Conservation (phyloP, 1,140 invertebrate species). For the Drosophila rhopaloa region DNA sequence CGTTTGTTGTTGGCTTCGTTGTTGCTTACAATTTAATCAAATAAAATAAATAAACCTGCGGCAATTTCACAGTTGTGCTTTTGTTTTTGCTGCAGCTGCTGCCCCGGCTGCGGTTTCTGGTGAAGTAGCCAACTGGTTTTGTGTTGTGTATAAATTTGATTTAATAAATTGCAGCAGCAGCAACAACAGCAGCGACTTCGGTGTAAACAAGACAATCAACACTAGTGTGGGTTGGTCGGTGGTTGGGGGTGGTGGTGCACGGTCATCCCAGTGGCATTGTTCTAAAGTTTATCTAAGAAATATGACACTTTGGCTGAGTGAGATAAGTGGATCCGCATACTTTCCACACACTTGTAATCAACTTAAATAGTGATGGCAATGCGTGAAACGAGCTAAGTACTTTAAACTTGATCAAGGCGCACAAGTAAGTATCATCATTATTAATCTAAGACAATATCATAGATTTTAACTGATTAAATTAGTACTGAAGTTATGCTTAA, state of each 20-base stretch:
- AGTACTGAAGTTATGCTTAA: background rate
- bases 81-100: conserved; percentile 48
- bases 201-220: conserved; percentile 81
- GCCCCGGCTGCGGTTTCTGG: conserved; percentile 9
- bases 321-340: conserved; percentile 9
- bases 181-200: conserved; percentile 51
- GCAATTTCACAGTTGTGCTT: conserved; percentile 46
- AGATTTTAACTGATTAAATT: background rate
- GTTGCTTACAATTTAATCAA: conserved; percentile 72
- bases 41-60: conserved; percentile 67
- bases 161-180: conserved; percentile 69
- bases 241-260: conserved; percentile 13
- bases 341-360: conserved; percentile 13
- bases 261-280: conserved; percentile 59
- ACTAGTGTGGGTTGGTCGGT: conserved; percentile 35
- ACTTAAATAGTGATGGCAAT: conserved; percentile 6
- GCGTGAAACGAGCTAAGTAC: conserved; percentile 9
- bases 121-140: conserved; percentile 61
- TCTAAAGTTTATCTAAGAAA: conserved; percentile 74
- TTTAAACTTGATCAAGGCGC: conserved; percentile 2
- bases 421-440: conserved; percentile 7
- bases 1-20: conserved; percentile 14
- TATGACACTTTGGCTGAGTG: conserved; percentile 59
- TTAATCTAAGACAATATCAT: background rate
- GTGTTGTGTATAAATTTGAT: conserved; percentile 63